phyloP scores from a whole-genome alignment of 2,113 vertebrate genomes.

The Sarotherodon lohbergeri region DNA sequence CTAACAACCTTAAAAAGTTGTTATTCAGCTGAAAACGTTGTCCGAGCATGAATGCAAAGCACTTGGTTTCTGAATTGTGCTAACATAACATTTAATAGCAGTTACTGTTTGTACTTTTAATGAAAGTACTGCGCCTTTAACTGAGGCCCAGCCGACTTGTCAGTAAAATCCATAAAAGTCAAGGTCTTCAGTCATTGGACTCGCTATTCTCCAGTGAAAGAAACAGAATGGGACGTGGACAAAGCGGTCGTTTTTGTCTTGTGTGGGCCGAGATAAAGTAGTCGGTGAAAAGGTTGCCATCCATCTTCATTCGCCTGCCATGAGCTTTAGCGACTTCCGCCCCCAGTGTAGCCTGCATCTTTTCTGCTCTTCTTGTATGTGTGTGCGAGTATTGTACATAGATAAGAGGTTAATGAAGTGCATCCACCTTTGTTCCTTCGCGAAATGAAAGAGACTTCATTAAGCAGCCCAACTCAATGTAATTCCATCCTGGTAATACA shows the following conservation, averaged over 20 bases:
- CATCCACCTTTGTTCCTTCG: constrained; percentile 52
- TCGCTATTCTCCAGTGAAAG: constrained; percentile 18
- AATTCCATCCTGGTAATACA: background rate
- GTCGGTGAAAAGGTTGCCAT: constrained; percentile 67
- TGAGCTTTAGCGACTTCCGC: constrained; percentile 55
- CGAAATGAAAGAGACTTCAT: constrained; percentile 57
- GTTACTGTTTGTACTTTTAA: constrained; percentile 11
- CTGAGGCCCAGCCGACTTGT: background rate
- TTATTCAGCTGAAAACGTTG: background rate
- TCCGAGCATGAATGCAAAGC: background rate
- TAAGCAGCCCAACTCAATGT: constrained; percentile 20
- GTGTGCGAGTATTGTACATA: background rate
- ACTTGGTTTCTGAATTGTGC: background rate
- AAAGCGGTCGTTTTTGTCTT: constrained; percentile 48
- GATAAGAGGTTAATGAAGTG: constrained; percentile 64
- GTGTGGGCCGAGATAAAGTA: constrained; percentile 58
- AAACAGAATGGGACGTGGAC: constrained; percentile 26
- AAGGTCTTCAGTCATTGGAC: constrained; percentile 41
- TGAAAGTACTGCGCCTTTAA: background rate
- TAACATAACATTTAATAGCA: background rate
- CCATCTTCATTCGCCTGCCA: constrained; percentile 68
- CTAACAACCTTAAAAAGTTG: background rate
- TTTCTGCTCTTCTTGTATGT: constrained; percentile 20
- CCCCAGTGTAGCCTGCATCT: constrained; percentile 46
- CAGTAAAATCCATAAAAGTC: constrained; percentile 64